A percentile compares a stretch with the other conserved stretches of the same genome.
Conservation (phyloP, 2,797 vertebrate species). For the Zonotrichia albicollis region DNA sequence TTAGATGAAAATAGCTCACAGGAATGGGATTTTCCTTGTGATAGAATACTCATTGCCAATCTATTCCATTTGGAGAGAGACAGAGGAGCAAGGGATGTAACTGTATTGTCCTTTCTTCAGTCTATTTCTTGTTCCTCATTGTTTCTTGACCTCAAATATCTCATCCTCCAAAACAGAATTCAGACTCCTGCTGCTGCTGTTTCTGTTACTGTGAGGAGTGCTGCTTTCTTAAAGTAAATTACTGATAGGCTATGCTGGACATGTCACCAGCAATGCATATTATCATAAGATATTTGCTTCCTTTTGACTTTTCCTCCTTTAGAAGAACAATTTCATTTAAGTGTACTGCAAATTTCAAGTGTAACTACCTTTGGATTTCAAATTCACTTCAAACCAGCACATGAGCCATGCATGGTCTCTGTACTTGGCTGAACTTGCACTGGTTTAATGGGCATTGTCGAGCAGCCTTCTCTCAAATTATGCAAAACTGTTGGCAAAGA, state of each 20-base stretch:
- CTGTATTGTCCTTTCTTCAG: not conserved
- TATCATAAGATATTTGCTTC: not conserved
- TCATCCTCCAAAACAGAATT: not conserved
- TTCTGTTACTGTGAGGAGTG: not conserved
- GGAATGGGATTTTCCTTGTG: not conserved
- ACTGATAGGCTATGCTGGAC: not conserved
- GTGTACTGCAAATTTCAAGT: not conserved
- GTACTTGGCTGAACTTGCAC: not conserved
- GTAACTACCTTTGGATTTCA: not conserved
- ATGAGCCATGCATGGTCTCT: not conserved
- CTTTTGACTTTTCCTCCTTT: not conserved
- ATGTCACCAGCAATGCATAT: not conserved
- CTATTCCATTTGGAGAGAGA: not conserved
- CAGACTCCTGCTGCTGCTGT: not conserved
- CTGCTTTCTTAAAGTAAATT: not conserved
- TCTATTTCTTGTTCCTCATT: constrained; percentile 8
- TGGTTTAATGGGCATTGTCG: not conserved
- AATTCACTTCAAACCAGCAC: not conserved
- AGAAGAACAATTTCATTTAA: not conserved
- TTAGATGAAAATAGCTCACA: not conserved
- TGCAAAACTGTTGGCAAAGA: not conserved
- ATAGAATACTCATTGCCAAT: not conserved
- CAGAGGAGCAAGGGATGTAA: not conserved
- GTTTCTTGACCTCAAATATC: not conserved
- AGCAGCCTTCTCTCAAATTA: not conserved